A percentile compares a stretch with the other conserved stretches of the same genome.
phyloP scores from a whole-genome alignment of 1,140 invertebrate species.

The Lerema accius region DNA sequence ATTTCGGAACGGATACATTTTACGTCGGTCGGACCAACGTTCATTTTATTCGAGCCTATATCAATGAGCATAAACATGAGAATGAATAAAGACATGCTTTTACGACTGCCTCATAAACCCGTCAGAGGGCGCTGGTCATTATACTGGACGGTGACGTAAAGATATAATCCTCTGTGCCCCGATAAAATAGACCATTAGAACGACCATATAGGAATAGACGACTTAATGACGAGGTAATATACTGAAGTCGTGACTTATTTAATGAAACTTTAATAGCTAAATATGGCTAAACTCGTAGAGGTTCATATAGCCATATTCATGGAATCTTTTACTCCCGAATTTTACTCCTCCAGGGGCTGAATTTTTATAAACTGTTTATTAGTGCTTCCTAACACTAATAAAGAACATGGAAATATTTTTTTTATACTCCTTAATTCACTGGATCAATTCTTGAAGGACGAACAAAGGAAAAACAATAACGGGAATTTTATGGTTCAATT shows the following conservation, averaged over 20 bases:
- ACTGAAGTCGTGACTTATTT: background rate
- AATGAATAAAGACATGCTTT: slow-evolving; percentile 55
- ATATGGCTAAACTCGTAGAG: too few relatives aligned
- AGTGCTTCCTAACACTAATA: too few relatives aligned
- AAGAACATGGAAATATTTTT: too few relatives aligned
- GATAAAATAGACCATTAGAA: slow-evolving; percentile 28
- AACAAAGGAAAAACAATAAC: too few relatives aligned
- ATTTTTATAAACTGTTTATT: too few relatives aligned
- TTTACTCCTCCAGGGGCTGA: too few relatives aligned
- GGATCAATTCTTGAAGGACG: too few relatives aligned
- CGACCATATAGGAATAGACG: background rate
- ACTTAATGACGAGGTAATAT: slow-evolving; percentile 27
- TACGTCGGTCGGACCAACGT: slow-evolving; percentile 38
- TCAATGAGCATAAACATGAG: slow-evolving; percentile 56
- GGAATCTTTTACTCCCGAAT: too few relatives aligned
- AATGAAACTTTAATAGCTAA: too few relatives aligned
- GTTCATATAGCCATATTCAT: too few relatives aligned
- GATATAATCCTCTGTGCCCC: slow-evolving; percentile 24
- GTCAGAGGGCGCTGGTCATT: slow-evolving; percentile 42
- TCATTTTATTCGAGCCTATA: slow-evolving; percentile 45
- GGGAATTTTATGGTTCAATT: too few relatives aligned
- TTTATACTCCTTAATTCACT: too few relatives aligned
- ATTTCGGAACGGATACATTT: slow-evolving; percentile 36
- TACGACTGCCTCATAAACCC: slow-evolving; percentile 45
- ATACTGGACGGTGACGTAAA: slow-evolving; percentile 23